These are phyloP conservation scores for Norana najaformis DNA, from an alignment of 2,888 invertebrate species.

Conservation along the genomic window DNA sequence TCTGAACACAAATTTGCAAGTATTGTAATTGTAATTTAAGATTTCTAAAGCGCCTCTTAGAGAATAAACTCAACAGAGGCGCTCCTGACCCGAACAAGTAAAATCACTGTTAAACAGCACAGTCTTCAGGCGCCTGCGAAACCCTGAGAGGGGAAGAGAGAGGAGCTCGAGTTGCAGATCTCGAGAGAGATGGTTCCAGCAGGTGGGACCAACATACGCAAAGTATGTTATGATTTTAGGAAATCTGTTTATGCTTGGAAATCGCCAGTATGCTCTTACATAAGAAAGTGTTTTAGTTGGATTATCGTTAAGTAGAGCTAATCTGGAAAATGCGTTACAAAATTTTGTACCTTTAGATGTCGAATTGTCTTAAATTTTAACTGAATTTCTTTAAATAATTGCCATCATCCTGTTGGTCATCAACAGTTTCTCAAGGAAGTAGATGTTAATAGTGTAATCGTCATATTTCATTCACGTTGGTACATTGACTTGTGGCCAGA, in stretches of 20 bases:
- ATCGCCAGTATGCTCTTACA: neutral
- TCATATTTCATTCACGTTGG: neutral
- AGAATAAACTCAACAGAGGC: too few relatives aligned
- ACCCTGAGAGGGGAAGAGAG: too few relatives aligned
- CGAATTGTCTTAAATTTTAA: neutral
- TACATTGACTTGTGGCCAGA: neutral
- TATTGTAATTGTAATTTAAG: too few relatives aligned
- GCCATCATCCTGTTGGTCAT: neutral
- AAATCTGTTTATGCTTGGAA: neutral
- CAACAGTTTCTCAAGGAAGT: neutral
- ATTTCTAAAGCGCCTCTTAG: too few relatives aligned
- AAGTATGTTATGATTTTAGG: neutral
- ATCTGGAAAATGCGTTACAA: neutral
- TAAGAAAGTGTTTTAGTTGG: neutral
- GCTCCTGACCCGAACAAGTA: too few relatives aligned
- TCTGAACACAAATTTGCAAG: neutral
- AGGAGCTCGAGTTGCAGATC: too few relatives aligned
- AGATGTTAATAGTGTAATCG: neutral
- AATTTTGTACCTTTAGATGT: too few relatives aligned
- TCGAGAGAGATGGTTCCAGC: too few relatives aligned
- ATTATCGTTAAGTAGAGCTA: neutral
- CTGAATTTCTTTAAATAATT: neutral
- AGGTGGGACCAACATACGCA: too few relatives aligned
- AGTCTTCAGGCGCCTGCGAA: too few relatives aligned
- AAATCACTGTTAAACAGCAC: too few relatives aligned